Percentiles rank a stretch among this genome's conserved stretches.
phyloP scores from a whole-genome alignment of 1,140 invertebrate genomes.

The Bombus pyrosoma region DNA sequence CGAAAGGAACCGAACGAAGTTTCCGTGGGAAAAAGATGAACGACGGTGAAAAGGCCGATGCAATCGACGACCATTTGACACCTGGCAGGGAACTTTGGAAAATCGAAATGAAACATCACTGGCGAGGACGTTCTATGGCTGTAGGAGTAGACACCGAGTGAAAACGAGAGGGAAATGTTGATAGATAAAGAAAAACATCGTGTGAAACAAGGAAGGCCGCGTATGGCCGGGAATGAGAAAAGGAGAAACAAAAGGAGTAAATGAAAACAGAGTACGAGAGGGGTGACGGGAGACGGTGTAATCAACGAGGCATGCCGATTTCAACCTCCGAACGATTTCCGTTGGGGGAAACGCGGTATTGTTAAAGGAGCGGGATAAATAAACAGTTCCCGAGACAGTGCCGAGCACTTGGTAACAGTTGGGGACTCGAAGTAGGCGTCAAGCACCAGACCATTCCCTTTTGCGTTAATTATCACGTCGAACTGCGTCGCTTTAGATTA shows the following conservation, averaged over 20 bases:
- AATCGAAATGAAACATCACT: slow-evolving; percentile 64
- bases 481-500: slow-evolving; percentile 38
- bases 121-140: slow-evolving; percentile 30
- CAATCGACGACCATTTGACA: slow-evolving; percentile 61
- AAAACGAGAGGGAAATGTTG: neutral
- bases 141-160: neutral
- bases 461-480: slow-evolving; percentile 53
- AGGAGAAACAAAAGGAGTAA: neutral
- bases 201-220: neutral
- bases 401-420: slow-evolving; percentile 48
- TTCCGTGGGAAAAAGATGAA: neutral
- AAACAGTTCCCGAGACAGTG: slow-evolving; percentile 60
- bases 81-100: slow-evolving; percentile 43
- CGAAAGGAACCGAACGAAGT: slow-evolving; percentile 30
- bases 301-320: slow-evolving; percentile 64
- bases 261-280: slow-evolving; percentile 7
- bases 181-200: neutral
- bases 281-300: slow-evolving; percentile 44
- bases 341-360: slow-evolving; percentile 51
- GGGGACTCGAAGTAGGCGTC: slow-evolving; percentile 22
- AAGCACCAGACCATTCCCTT: slow-evolving; percentile 30
- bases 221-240: neutral
- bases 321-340: slow-evolving; percentile 62
- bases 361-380: slow-evolving; percentile 65
- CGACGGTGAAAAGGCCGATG: neutral